Evolutionary conservation across 2,888 invertebrate species (phyloP), one percentile per base, ranked within the genome.

Genomic region (Agrochola litura): DNA sequence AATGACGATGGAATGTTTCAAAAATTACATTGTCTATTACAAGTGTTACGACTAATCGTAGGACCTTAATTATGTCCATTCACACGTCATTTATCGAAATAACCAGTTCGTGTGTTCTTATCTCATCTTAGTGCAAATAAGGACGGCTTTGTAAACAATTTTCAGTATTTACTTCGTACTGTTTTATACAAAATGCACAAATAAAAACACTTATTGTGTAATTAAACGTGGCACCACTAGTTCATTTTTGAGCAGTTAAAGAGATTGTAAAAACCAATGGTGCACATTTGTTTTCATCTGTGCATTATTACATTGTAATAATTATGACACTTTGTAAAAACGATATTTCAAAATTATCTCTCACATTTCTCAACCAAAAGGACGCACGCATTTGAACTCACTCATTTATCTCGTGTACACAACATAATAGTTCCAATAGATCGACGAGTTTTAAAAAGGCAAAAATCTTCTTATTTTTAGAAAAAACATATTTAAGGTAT

Each of bases 91-190:
- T 77, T n/a, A 52, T 37, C 67, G 2, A 30, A 52, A 12, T 60
- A 67, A 61, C 60, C 83, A 83, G 43, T 75, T 66, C 37, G 0
- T 73, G 60, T 65, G 83, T 83, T 86, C 72, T 22, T 77, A 82
- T 12, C 60, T 73, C 61, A 73, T 82, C 78, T 12, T 56, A 75
- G 25, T 70, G 70, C 56, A 25, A 12, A 82, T 82, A 86, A 61
- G 2, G 83, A 84, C 83, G 83, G 72, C 83, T 78, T 82, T 73
- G 30, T 0, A 25, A 41, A 52, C 69, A 12, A 73, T 16, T 60
- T 64, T 58, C 54, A 65, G 4, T 46, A 30, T 75, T 61, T 37
- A 75, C 54, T 61, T 60, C 12, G 46, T 25, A 61, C 83, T 75
- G 86, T 85, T 49, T 41, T 46, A 60, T 22, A 63, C 58, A 72